A percentile compares a stretch with the other conserved stretches of the same genome.
These are phyloP conservation scores for Cryptus armator DNA, from an alignment of 2,888 invertebrate genomes.

Conservation along the genomic window DNA sequence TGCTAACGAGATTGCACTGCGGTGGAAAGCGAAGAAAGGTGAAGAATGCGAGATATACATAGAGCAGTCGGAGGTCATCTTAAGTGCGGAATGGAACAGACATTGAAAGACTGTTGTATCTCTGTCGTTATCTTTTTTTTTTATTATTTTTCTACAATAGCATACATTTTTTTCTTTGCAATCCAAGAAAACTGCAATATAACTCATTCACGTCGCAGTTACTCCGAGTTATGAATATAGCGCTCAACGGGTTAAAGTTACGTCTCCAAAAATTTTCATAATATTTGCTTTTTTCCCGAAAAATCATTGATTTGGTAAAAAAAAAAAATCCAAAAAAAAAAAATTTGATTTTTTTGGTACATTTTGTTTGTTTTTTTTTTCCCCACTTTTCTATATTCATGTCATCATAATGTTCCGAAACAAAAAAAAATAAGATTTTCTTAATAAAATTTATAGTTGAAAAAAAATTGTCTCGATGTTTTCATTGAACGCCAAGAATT, in stretches of 20 bases:
- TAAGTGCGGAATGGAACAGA: conserved; percentile 17
- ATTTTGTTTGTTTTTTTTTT: no score
- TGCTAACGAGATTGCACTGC: conserved; percentile 55
- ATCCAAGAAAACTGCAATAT: no score
- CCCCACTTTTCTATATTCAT: not conserved
- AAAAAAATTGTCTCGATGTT: no score
- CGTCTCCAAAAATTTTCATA: not conserved
- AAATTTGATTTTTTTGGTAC: no score
- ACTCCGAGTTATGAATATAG: not conserved
- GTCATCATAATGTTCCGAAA: not conserved
- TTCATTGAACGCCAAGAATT: no score
- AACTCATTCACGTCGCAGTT: no score
- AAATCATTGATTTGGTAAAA: not conserved
- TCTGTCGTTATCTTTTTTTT: not conserved
- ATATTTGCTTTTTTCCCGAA: not conserved
- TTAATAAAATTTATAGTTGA: no score
- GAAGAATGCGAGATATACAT: conserved; percentile 35
- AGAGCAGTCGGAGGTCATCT: conserved; percentile 14
- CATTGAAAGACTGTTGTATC: not conserved
- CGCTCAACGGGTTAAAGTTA: not conserved
- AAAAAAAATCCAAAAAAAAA: no score
- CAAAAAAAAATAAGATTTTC: no score
- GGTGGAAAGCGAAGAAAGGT: conserved; percentile 29
- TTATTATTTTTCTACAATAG: not conserved
- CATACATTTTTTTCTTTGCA: no score